Percentiles rank a stretch among this genome's conserved stretches.
Evolutionary conservation across 2,113 vertebrate species (phyloP).

Genomic region (Chunga burmeisteri): DNA sequence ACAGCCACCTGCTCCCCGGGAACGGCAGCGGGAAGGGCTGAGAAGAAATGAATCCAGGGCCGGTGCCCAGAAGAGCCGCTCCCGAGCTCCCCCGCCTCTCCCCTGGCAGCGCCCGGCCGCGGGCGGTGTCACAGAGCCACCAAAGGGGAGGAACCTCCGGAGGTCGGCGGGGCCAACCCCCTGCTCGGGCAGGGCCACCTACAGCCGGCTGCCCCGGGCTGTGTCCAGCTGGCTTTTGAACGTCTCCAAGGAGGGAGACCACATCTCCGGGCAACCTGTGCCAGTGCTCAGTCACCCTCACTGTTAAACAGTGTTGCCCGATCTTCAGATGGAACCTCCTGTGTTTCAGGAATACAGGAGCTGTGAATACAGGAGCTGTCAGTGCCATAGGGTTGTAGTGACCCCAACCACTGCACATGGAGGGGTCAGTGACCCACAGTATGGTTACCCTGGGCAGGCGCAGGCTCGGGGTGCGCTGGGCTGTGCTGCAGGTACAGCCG

Average conservation of each 20-base stretch:
- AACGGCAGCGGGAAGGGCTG: background rate
- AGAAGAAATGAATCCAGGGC: background rate
- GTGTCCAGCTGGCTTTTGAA: rapidly evolving
- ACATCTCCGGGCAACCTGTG: too few species aligned
- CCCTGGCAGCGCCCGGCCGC: background rate
- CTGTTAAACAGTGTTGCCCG: background rate
- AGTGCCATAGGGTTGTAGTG: background rate
- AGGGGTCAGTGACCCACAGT: background rate
- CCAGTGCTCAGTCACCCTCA: background rate
- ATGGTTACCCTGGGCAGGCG: rapidly evolving
- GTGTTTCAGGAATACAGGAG: background rate
- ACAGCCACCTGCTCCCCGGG: background rate
- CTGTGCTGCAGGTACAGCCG: background rate
- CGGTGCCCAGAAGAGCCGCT: too few species aligned
- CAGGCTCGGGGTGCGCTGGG: background rate
- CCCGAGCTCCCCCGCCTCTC: too few species aligned
- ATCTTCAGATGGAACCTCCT: background rate
- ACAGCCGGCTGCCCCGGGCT: background rate
- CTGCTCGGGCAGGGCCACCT: too few species aligned
- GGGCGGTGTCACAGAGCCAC: background rate
- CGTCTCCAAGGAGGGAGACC: too few species aligned
- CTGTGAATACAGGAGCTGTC: background rate
- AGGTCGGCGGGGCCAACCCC: background rate
- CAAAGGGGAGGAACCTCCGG: too few species aligned
- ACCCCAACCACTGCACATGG: background rate